Percentiles rank a stretch among this genome's conserved stretches.
Conservation (phyloP, 1,140 invertebrate genomes). For the Pseudomyrmex concolor region DNA sequence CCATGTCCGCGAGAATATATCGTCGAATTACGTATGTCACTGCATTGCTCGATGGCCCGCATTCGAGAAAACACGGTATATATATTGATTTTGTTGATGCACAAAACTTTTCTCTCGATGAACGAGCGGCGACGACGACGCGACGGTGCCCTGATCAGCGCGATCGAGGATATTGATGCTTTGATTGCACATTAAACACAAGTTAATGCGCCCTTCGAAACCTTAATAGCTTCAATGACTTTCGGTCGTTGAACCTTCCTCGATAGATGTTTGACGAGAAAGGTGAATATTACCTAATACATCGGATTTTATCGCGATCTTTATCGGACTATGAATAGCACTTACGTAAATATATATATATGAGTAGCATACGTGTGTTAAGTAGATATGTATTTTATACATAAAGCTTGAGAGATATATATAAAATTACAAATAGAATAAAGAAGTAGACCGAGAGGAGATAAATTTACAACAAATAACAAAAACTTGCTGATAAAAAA, state of each 20-base stretch:
- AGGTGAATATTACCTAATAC: not conserved
- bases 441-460: not conserved
- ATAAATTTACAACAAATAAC: not conserved
- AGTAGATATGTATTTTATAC: not conserved
- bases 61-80: constrained; percentile 64
- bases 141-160: not conserved
- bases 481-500: not conserved
- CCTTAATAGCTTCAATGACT: constrained; percentile 20
- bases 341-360: constrained; percentile 5
- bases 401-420: not conserved
- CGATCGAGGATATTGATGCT: not conserved
- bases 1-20: constrained; percentile 50
- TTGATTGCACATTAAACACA: constrained; percentile 10
- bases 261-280: constrained; percentile 26
- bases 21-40: constrained; percentile 74
- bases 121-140: not conserved
- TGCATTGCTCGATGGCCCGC: constrained; percentile 64
- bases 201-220: constrained; percentile 26
- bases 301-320: constrained; percentile 26
- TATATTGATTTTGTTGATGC: constrained; percentile 55
- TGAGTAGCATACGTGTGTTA: not conserved
- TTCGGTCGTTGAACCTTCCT: constrained; percentile 14
- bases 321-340: constrained; percentile 6
- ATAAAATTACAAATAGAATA: not conserved
- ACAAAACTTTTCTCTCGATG: constrained; percentile 42